Conservation (phyloP, 53 echinoderm and acorn worm species). For the Temnopleurus reevesii region DNA sequence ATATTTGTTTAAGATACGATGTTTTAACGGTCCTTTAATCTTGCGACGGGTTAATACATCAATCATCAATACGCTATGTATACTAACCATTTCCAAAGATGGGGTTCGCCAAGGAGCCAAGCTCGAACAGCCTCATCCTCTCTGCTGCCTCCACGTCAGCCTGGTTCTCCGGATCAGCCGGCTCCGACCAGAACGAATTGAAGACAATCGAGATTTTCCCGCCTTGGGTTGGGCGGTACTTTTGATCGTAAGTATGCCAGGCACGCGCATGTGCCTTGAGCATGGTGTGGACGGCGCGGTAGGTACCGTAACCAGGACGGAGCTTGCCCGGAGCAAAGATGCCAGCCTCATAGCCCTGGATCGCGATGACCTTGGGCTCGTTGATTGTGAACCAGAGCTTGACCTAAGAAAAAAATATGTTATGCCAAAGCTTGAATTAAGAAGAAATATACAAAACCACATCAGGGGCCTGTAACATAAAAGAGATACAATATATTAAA, state of each 20-base stretch:
- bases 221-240: conserved; percentile 71
- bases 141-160: conserved; percentile 73
- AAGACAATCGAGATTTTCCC: conserved; percentile 82
- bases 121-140: conserved; percentile 54
- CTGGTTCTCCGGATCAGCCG: conserved; percentile 65
- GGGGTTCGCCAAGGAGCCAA: conserved; percentile 86
- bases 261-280: conserved; percentile 92
- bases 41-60: too few relatives aligned
- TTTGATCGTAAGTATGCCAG: conserved; percentile 84
- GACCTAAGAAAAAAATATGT: conserved; percentile 1
- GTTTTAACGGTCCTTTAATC: too few relatives aligned
- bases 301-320: conserved; percentile 80
- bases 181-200: conserved; percentile 76
- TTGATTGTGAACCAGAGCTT: conserved; percentile 93
- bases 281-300: conserved; percentile 72
- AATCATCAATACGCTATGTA: too few relatives aligned
- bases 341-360: conserved; percentile 77
- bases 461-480: too few relatives aligned
- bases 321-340: conserved; percentile 77
- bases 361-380: conserved; percentile 78
- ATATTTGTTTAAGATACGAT: too few relatives aligned
- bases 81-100: conserved; percentile 70
- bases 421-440: too few relatives aligned
- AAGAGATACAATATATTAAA: too few relatives aligned
- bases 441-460: too few relatives aligned